Evolutionary conservation across 1,140 invertebrate species (phyloP).

Genomic region (Saccostrea cuccullata): DNA sequence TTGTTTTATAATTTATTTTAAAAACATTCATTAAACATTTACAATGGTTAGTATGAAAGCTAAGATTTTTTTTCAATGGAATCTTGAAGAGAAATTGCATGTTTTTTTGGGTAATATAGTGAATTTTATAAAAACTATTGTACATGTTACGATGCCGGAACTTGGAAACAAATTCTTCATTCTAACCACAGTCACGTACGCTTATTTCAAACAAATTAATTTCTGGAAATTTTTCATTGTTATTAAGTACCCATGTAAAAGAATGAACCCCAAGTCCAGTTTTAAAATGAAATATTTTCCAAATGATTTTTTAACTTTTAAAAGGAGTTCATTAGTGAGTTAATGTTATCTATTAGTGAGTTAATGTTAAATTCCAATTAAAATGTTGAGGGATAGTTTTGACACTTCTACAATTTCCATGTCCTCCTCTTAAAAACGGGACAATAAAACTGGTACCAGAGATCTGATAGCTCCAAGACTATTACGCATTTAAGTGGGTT

Average conservation of each 20-base stretch:
- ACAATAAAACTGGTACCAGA: conserved; percentile 19
- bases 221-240: not conserved
- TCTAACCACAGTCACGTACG: too few relatives aligned
- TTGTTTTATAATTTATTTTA: too few relatives aligned
- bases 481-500: conserved; percentile 15
- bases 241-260: not conserved
- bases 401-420: conserved; percentile 4
- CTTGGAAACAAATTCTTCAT: too few relatives aligned
- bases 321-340: not conserved
- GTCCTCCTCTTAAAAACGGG: not conserved
- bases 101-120: too few relatives aligned
- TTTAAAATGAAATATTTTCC: not conserved
- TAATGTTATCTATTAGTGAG: too few relatives aligned
- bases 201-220: not conserved
- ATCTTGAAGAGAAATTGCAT: too few relatives aligned
- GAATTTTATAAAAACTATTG: too few relatives aligned
- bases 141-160: too few relatives aligned
- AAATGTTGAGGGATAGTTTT: not conserved
- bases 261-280: conserved; percentile 7
- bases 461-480: not conserved
- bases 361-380: not conserved
- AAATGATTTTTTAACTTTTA: conserved; percentile 9
- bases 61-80: too few relatives aligned
- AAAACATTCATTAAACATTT: too few relatives aligned
- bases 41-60: too few relatives aligned